Percentiles rank a stretch among this genome's conserved stretches.
Evolutionary conservation across 1,140 invertebrate genomes (phyloP).

Genomic region (Oppia nitens): DNA sequence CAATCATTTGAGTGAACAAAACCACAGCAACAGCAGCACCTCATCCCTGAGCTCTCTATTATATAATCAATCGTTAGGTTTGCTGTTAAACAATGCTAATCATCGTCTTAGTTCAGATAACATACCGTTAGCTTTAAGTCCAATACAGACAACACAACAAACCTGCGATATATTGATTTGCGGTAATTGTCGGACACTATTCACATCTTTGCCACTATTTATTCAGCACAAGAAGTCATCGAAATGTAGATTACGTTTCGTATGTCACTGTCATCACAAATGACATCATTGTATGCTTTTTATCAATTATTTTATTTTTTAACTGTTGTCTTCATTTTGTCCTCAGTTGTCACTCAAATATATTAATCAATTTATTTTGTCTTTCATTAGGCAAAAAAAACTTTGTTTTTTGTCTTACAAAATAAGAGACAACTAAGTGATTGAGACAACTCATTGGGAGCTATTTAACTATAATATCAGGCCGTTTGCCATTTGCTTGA

Average conservation of each 20-base stretch:
- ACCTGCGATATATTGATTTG: conserved; percentile 61
- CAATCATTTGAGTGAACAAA: background rate
- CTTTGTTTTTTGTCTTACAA: too few species aligned
- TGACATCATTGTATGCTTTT: too few species aligned
- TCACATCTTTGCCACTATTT: conserved; percentile 57
- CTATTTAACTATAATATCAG: too few species aligned
- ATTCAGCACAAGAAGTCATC: conserved; percentile 61
- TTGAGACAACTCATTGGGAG: too few species aligned
- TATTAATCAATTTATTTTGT: too few species aligned
- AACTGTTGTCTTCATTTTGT: too few species aligned
- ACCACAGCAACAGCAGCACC: background rate
- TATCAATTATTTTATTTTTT: too few species aligned
- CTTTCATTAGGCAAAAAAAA: too few species aligned
- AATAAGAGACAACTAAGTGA: too few species aligned
- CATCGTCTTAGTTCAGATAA: background rate
- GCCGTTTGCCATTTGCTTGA: too few species aligned
- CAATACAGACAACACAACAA: too few species aligned
- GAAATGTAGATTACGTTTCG: conserved; percentile 65
- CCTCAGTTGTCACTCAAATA: too few species aligned
- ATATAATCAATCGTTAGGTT: background rate
- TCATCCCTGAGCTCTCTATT: background rate
- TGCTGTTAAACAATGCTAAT: background rate
- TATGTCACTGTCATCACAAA: conserved; percentile 47
- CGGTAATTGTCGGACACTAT: conserved; percentile 67
- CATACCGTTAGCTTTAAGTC: background rate